A percentile compares a stretch with the other conserved stretches of the same genome.
phyloP scores from a whole-genome alignment of 2,888 invertebrate genomes.

The Melipona bicolor region DNA sequence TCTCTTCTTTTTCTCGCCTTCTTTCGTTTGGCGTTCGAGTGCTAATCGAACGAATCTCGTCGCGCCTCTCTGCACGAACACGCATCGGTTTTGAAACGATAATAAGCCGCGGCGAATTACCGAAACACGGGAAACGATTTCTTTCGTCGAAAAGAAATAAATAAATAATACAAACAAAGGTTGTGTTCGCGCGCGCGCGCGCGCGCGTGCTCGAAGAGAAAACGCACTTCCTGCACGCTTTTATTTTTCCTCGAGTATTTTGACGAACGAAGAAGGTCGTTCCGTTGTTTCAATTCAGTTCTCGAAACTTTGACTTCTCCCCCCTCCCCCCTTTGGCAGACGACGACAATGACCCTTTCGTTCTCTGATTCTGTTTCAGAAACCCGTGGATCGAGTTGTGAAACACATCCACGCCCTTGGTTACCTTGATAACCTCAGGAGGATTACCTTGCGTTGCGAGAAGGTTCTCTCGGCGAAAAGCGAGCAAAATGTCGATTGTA shows the following conservation, averaged over 20 bases:
- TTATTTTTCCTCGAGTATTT: neutral
- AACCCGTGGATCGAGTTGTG: constrained; percentile 10
- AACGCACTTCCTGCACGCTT: neutral
- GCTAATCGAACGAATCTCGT: neutral
- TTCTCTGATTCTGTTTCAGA: constrained; percentile 36
- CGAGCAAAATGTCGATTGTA: constrained; percentile 89
- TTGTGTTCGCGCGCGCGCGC: too few species aligned
- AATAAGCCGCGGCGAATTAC: too few species aligned
- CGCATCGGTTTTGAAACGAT: neutral
- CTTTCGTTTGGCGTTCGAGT: neutral
- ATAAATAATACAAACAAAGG: neutral
- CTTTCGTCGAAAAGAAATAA: neutral
- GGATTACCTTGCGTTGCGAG: neutral
- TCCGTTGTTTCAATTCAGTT: neutral
- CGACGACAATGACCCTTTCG: neutral
- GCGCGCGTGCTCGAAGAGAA: neutral
- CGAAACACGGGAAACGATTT: neutral
- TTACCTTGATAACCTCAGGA: constrained; percentile 12
- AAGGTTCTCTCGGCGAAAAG: constrained; percentile 6
- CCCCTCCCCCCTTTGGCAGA: neutral
- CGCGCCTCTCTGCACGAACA: neutral
- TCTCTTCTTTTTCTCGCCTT: neutral
- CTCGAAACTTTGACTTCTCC: neutral
- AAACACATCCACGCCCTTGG: neutral
- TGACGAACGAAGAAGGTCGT: too few species aligned